Base-by-base conservation (phyloP, 2,113 vertebrate species). In the Chionis minor region DNA sequence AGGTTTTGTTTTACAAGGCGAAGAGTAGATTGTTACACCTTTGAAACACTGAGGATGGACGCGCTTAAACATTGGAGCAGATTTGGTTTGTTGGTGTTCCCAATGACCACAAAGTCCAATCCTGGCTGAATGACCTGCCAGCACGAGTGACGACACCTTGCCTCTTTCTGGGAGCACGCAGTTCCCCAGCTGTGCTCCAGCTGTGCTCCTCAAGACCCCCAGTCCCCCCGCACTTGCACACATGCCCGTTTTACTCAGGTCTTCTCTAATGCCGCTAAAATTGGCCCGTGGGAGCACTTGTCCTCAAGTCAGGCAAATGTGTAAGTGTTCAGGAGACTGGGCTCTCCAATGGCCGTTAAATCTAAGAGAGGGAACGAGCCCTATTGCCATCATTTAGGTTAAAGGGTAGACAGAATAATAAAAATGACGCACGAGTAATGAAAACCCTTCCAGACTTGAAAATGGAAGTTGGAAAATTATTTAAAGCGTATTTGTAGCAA, bases 251-350 rank as follows among this genome's bases (percentile, higher is more conserved):
- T 32, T 45, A 74, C 52, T 33, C 23, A 8, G 35, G 22, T 23
- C n/a, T 73, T 33, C 74, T 54, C 71, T 16, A n/a, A 30, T 7
- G 14, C 14, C 52, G 12, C 42, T 13, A 8, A 12, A n/a, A n/a
- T 3, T 0, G 2, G n/a, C n/a, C 69, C 38, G 44, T 3, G 9
- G 0, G 2, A 21, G 40, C 12, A 0, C 33, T 11, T 16, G 33
- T 44, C 59, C 45, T 79, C 26, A 18, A 33, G 30, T 9, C 5
- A 26, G 52, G 35, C 1, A 0, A 1, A 2, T 0, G 3, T 15
- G 23, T 8, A 4, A 3, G 42, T 2, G 20, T 5, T 54, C 19
- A 32, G 23, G 86, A 55, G 30, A 19, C 23, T 5, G 30, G 40
- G 42, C 22, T 54, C 38, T 66, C 59, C 10, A 65, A 51, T 10